Evolutionary conservation across 2,113 vertebrate genomes (phyloP).

Genomic region (Vombatus ursinus): DNA sequence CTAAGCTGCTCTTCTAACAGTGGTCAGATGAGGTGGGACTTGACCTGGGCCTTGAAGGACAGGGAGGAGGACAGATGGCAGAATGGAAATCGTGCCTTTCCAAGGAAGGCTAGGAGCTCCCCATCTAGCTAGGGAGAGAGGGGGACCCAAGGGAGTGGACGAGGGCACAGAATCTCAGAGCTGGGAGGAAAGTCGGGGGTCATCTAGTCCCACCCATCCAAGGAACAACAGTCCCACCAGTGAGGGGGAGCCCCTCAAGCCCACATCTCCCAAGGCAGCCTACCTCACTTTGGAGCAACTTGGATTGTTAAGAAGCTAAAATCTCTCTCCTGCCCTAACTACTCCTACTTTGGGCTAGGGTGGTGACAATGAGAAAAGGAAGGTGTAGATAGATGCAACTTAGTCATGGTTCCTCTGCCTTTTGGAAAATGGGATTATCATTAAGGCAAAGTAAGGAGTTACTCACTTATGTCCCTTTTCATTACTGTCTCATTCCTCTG

Average conservation of each 20-base stretch:
- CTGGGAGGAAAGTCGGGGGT: neutral
- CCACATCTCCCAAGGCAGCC: neutral
- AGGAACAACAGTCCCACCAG: neutral
- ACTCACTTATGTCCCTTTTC: neutral
- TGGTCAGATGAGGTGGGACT: neutral
- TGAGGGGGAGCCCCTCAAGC: neutral
- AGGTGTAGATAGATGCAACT: neutral
- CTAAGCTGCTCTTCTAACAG: no score
- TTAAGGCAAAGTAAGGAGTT: neutral
- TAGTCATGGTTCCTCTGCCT: neutral
- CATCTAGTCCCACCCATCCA: neutral
- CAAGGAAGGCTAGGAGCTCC: neutral
- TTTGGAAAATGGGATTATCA: neutral
- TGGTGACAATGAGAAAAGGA: neutral
- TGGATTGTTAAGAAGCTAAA: neutral
- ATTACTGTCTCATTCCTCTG: neutral
- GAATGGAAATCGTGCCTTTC: neutral
- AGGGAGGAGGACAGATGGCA: neutral
- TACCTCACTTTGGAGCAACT: neutral
- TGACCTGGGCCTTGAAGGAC: neutral
- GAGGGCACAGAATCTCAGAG: neutral
- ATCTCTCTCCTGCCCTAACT: neutral
- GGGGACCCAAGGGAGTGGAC: neutral
- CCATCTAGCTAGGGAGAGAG: neutral
- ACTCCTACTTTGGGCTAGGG: neutral